Evolutionary conservation across 2,797 vertebrate species (phyloP).

Genomic region (Masticophis lateralis): DNA sequence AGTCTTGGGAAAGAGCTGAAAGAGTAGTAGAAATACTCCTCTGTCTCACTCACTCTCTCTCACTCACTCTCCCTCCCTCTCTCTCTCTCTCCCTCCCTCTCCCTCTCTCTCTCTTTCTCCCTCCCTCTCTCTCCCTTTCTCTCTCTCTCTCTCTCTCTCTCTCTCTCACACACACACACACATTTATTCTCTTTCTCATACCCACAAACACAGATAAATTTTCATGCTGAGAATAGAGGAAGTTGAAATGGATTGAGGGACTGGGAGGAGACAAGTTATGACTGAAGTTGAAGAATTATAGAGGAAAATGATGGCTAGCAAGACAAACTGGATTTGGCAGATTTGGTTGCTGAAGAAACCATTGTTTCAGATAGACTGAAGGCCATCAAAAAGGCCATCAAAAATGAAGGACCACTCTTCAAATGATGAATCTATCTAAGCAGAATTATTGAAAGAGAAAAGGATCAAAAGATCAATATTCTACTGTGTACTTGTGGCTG

Average conservation of each 20-base stretch:
- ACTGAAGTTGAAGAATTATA: neutral
- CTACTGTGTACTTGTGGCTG: neutral
- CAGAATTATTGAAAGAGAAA: neutral
- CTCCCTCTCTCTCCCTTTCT: too few relatives aligned
- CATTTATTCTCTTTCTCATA: neutral
- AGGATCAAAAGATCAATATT: neutral
- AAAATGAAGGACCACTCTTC: neutral
- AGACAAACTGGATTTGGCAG: neutral
- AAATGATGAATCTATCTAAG: neutral
- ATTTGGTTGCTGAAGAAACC: neutral
- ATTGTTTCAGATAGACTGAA: neutral
- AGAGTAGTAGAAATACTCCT: neutral
- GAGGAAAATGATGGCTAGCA: neutral
- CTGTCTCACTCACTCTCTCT: neutral
- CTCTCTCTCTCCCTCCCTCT: neutral
- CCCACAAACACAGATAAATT: neutral
- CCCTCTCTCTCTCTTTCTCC: fast-evolving
- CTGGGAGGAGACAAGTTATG: neutral
- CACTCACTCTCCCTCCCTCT: neutral
- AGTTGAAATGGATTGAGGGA: neutral
- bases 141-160: too few relatives aligned
- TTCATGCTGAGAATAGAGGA: neutral
- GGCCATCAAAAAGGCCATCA: neutral
- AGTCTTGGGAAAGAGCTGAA: neutral
- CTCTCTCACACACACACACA: neutral